These are phyloP conservation scores for Drosophila trapezifrons DNA, from an alignment of 1,140 invertebrate species.

Conservation along the genomic window DNA sequence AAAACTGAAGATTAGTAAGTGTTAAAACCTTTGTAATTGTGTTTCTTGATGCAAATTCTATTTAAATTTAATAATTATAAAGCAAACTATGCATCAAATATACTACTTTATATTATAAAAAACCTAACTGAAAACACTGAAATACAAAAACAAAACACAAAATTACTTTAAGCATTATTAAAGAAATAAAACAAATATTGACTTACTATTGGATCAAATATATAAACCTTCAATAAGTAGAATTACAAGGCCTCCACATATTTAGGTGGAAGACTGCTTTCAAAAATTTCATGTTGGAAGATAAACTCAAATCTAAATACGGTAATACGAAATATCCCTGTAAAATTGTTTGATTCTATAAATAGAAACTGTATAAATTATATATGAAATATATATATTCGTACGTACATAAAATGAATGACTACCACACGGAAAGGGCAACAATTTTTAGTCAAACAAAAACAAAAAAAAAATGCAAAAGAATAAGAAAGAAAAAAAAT, in stretches of 20 bases:
- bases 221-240: constrained; percentile 50
- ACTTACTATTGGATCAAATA: constrained; percentile 44
- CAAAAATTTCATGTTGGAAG: constrained; percentile 17
- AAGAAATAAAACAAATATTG: constrained; percentile 33
- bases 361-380: constrained; percentile 78
- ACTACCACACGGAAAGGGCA: constrained; percentile 24
- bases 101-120: constrained; percentile 54
- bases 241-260: constrained; percentile 26
- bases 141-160: constrained; percentile 34
- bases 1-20: constrained; percentile 47
- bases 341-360: constrained; percentile 75
- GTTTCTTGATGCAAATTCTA: constrained; percentile 71
- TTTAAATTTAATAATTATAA: constrained; percentile 68
- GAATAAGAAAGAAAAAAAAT: constrained; percentile 4
- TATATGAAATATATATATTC: constrained; percentile 46
- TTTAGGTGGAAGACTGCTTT: constrained; percentile 23
- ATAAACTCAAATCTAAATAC: constrained; percentile 13
- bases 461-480: constrained; percentile 27
- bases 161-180: constrained; percentile 45
- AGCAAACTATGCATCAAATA: constrained; percentile 54
- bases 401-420: constrained; percentile 38
- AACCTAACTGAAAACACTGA: constrained; percentile 48
- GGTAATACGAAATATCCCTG: constrained; percentile 47
- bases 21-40: constrained; percentile 49
- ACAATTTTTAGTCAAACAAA: constrained; percentile 52